Base-by-base conservation (phyloP, 2,888 invertebrate genomes). In the Linnaemya vulpina region DNA sequence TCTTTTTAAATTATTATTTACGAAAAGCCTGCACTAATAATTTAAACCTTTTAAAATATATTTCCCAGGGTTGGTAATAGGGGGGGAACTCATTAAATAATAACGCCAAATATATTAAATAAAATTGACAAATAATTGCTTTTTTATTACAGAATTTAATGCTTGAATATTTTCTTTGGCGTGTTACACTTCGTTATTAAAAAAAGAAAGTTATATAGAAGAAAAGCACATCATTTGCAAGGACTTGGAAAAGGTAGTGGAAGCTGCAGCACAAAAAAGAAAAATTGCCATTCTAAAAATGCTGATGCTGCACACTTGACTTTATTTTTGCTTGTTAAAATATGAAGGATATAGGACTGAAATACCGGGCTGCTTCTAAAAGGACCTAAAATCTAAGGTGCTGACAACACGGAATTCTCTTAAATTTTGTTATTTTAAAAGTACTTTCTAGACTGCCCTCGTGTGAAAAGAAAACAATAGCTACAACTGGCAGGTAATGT, bases 301-400 rank as follows among this genome's bases (percentile, higher is more conserved):
- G 85, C 85, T 82, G 85, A 85, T 75, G 67, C 40, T 82, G 82
- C 82, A 85, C 81, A 85, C 82, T 85, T 82, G 81, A 74, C 70
- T 82, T 77, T 30, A 73, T 74, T 74, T 70, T 58, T 53, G 15
- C 51, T 58, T 25, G 51, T 49, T 35, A 58, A 49, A 60, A 80
- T 8, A 67, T 43, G 20, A 11, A 20, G 5, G 43, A 30, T 1
- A 49, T 4, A 46, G 0, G 3, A 53, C n/a, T 5, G 10, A 35
- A 68, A 20, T 15, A 68, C 0, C 1, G 2, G 30, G 5, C 2
- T 1, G 60, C 1, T 5, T 20, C 5, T 13, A 20, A 73, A 73
- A 60, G 60, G 13, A 1, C 9, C 43, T 25, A 10, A 22, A 55
- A 40, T 1, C 0, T 43, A 0, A 15, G 15, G 5, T 8, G 15